Percentiles rank a stretch among this genome's conserved stretches.
phyloP scores from a whole-genome alignment of 2,888 invertebrate species.

The Gisinianus flammeolus region DNA sequence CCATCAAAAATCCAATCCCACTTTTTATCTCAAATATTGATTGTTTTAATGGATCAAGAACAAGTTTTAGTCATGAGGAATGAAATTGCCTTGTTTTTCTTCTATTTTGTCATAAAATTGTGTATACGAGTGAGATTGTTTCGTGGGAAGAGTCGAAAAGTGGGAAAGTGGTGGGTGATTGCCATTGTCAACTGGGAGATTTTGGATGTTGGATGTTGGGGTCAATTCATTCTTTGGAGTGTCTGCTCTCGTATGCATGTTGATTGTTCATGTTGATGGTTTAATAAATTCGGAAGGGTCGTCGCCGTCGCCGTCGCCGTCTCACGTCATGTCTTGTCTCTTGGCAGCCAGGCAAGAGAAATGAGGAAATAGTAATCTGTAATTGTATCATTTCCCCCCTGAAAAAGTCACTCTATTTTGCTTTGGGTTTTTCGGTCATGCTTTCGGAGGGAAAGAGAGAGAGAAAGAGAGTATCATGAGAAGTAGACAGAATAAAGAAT shows the following conservation, averaged over 20 bases:
- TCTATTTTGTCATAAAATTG: no score
- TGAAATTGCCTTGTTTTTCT: no score
- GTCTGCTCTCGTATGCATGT: no score
- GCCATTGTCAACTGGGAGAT: no score
- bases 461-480: neutral
- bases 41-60: no score
- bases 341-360: neutral
- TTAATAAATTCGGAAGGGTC: conserved; percentile 17
- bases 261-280: conserved; percentile 16
- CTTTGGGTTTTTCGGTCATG: neutral
- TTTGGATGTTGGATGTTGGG: no score
- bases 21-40: no score
- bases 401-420: conserved; percentile 4
- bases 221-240: no score
- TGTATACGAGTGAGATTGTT: conserved; percentile 8
- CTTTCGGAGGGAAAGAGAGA: neutral
- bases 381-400: conserved; percentile 12
- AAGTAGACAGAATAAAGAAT: neutral
- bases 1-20: no score
- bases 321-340: neutral
- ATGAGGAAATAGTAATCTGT: conserved; percentile 16
- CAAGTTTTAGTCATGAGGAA: no score
- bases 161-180: no score
- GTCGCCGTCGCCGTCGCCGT: neutral
- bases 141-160: neutral